Percentiles rank a stretch among this genome's conserved stretches.
Evolutionary conservation across 2,797 vertebrate species (phyloP).

Genomic region (Anableps anableps): DNA sequence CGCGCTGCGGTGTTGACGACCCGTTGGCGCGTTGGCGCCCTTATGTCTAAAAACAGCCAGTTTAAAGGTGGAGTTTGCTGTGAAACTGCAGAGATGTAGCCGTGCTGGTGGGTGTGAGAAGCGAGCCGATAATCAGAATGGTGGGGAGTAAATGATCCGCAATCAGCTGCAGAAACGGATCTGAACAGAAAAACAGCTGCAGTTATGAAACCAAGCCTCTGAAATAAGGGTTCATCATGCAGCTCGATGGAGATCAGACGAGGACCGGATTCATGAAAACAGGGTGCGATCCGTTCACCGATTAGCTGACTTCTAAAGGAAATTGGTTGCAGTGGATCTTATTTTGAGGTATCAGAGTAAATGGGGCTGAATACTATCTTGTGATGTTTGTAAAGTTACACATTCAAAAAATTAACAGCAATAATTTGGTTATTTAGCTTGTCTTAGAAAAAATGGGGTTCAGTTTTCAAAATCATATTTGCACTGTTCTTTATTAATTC

Average conservation of each 20-base stretch:
- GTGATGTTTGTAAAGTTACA: no score
- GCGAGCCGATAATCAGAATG: slow-evolving; percentile 19
- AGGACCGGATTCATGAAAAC: no score
- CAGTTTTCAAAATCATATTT: no score
- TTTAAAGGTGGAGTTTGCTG: slow-evolving; percentile 11
- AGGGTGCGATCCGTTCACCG: no score
- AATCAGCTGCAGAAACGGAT: background rate
- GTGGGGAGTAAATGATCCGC: slow-evolving; percentile 9
- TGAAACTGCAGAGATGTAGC: slow-evolving; percentile 10
- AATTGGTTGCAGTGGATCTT: background rate
- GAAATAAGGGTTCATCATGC: background rate
- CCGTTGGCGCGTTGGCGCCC: background rate
- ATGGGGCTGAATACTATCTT: background rate
- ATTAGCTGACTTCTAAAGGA: no score
- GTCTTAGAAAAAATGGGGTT: no score
- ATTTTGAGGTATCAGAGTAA: background rate
- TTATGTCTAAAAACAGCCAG: slow-evolving; percentile 8
- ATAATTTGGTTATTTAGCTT: no score
- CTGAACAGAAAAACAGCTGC: slow-evolving; percentile 6
- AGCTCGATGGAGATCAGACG: no score
- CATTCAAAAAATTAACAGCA: no score
- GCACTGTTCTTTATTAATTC: no score
- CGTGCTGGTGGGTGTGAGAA: slow-evolving; percentile 11
- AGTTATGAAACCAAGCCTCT: background rate
- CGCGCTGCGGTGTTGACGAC: background rate